Evolutionary conservation across 2,797 vertebrate genomes (phyloP).

Genomic region (Holocentrus rufus): DNA sequence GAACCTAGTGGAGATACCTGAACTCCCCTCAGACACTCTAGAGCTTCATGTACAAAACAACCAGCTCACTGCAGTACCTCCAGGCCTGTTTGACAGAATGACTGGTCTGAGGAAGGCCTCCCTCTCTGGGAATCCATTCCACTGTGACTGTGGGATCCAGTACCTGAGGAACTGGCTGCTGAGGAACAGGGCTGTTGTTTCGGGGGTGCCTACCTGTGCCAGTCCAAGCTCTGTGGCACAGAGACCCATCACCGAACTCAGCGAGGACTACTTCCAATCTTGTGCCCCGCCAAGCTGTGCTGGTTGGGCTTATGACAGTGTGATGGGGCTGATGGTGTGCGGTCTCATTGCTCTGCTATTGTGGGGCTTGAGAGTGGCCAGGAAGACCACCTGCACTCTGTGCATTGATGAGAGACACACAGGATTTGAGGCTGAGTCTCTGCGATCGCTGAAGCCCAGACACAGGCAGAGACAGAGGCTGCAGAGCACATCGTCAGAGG

Average conservation of each 20-base stretch:
- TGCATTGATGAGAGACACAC: constrained; percentile 71
- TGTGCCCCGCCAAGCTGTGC: constrained; percentile 63
- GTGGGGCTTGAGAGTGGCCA: constrained; percentile 76
- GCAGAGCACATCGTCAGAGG: constrained; percentile 1
- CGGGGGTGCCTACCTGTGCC: constrained; percentile 69
- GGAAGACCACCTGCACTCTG: constrained; percentile 72
- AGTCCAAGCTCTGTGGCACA: constrained; percentile 73
- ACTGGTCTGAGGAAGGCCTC: constrained; percentile 68
- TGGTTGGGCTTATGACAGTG: constrained; percentile 27
- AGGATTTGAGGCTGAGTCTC: constrained; percentile 48
- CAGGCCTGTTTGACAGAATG: constrained; percentile 81
- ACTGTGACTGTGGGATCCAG: constrained; percentile 83
- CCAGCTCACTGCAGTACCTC: constrained; percentile 71
- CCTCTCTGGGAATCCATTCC: constrained; percentile 83
- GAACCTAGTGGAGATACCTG: constrained; percentile 66
- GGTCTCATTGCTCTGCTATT: constrained; percentile 74
- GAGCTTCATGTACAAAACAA: constrained; percentile 81
- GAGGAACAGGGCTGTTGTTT: constrained; percentile 63
- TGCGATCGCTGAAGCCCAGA: constrained; percentile 74
- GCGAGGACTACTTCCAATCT: constrained; percentile 65
- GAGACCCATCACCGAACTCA: constrained; percentile 72
- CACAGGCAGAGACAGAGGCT: constrained; percentile 68
- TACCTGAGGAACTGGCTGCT: constrained; percentile 84
- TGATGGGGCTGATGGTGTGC: constrained; percentile 58
- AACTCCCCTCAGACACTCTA: constrained; percentile 67